Evolutionary conservation across 2,113 vertebrate species (phyloP), one percentile per base, ranked within the genome.

Genomic region (Coryphaenoides rupestris): DNA sequence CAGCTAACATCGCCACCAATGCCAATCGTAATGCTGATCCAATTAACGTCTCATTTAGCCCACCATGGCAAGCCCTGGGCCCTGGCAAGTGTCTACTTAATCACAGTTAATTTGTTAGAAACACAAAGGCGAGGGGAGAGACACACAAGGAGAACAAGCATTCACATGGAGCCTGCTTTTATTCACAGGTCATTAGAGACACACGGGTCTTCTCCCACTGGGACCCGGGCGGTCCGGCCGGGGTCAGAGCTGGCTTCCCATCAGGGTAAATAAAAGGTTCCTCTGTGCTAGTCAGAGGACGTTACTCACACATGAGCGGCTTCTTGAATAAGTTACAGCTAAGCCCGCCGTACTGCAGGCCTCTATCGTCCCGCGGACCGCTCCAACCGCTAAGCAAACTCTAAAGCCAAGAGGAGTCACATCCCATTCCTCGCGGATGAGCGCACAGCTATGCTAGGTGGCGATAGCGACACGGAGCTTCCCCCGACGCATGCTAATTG

Each of bases 51-150:
- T 59, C 73, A 68, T 61, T 79, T 79, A 73, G 56, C 2, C 60
- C 69, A 66, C 60, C 68, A 63, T 24, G 23, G 64, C 68, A 61
- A 72, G 69, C 63, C n/a, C 49, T 21, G 14, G 76, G 78, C 55
- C 74, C 66, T 65, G 71, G 74, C 75, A 58, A 81, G 78, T 75
- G 63, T 58, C 0, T n/a, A 77, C 65, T 80, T 87, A 86, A 89
- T 85, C 76, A 80, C 79, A 80, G 84, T 83, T 86, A 82, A 86
- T 86, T 84, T 77, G 81, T 83, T 79, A 75, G 71, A 78, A 82
- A 86, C 76, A 83, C 75, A 83, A 74, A 66, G 68, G 73, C 66
- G 70, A 57, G 65, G 78, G 76, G 33, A 40, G 33, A 75, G 71
- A 79, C 79, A 86, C 76, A 83, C 75, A 83, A 74, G 68, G 68